Base-by-base conservation (phyloP, 2,113 vertebrate species). In the Leptodactylus fuscus region DNA sequence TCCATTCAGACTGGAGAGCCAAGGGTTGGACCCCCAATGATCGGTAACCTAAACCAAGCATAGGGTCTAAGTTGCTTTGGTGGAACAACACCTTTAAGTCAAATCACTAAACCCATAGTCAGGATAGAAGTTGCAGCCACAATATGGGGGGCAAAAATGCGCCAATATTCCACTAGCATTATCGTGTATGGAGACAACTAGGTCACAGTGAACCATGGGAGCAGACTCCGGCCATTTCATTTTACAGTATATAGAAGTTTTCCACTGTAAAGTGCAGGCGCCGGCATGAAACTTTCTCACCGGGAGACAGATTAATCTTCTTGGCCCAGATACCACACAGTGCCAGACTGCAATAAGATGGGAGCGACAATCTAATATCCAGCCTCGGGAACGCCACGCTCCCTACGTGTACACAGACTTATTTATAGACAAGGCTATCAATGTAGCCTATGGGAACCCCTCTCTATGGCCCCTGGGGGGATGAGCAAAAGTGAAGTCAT, bases 251-350 rank as follows among this genome's bases (percentile, higher is more conserved):
- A 38, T 49, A 36, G 18, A 55, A 77, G 48, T 34, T 53, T 18
- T 55, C 18, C 6, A 22, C 46, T 29, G 75, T 51, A 76, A 53
- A 34, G 74, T 38, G 75, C 74, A 18, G 48, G 46, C 46, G 48
- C 27, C 48, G 27, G 27, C 46, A 10, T 76, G 46, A 76, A 29
- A 76, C 48, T 11, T 51, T 77, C 48, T 77, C 75, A 77, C 75
- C 32, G 18, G 49, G 49, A 77, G 75, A 55, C 75, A 55, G 49
- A 77, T 77, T 20, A 55, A 77, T 53, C 27, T 77, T 55, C 29
- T 51, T 77, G 75, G 49, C 75, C 48, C 75, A 76, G 74, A 76
- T 76, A 51, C 4, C 74, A 13, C 75, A 55, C 29, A 36, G 75
- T 29, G 1, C 12, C 75, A 34, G 6, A 13, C 73, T 32, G 75